Evolutionary conservation across 1,140 invertebrate genomes (phyloP), one percentile per base, ranked within the genome.

Genomic region (Littorina saxatilis): DNA sequence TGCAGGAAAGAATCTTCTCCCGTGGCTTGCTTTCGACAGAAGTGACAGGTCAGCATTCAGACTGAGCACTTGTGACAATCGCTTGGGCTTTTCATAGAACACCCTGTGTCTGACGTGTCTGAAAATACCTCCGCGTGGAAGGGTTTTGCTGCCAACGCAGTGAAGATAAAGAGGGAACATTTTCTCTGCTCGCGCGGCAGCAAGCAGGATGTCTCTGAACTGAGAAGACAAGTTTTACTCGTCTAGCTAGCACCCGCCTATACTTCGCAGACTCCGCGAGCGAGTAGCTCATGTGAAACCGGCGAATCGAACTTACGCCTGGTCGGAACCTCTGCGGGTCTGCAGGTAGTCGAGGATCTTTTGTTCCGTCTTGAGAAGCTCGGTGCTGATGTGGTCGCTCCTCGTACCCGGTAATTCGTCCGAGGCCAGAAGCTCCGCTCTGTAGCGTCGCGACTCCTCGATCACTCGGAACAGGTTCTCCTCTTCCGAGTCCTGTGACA

Each of bases 391-490:
- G 15, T 52, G 63, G 58, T 77, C 79, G 70, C 37, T 32, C 27
- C 75, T 35, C 23, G 32, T 47, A n/a, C n/a, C 39, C 37, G n/a
- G 40, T 17, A 52, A 72, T 4, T 17, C 52, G 35, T 58, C 63
- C 29, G 75, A 78, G 1, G 3, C 29, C 17, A 50, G 39, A 29
- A 84, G 75, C 66, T 84, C 82, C 35, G 55, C 74, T 37, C 79
- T 79, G 47, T 79, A 73, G 23, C 75, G 52, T 32, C 83, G 39
- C 1, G 52, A 47, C 37, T 82, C 83, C 73, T 84, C 83, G 23
- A 84, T 52, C 3, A 84, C 79, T 7, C 77, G 76, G 81, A 84
- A 84, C 47, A 84, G 37, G 61, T 73, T 84, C n/a, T 75, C 79
- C 73, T 84, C 83, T 47, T 80, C 81, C 23, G 78, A 77, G 37